These are phyloP conservation scores for Tokudaia muenninki DNA, from an alignment of 2,797 vertebrate genomes.

Conservation along the genomic window DNA sequence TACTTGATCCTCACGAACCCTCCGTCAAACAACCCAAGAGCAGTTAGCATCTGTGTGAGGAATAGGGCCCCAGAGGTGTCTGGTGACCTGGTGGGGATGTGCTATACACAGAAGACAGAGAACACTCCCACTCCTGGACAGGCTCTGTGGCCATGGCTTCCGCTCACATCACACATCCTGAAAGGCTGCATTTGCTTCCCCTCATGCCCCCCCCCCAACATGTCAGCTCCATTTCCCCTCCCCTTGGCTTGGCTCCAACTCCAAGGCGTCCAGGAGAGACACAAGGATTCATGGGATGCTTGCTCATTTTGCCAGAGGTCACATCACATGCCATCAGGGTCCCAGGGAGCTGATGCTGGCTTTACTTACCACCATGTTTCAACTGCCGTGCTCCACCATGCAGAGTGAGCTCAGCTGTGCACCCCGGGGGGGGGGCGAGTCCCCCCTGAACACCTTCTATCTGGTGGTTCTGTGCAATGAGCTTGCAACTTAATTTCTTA, in stretches of 20 bases:
- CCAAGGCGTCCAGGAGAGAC: not conserved
- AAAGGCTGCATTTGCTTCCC: not conserved
- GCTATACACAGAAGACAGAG: not conserved
- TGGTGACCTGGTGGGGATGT: fast-evolving
- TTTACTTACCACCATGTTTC: not conserved
- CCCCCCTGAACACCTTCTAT: not conserved
- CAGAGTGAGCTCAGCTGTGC: not conserved
- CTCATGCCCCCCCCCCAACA: not conserved
- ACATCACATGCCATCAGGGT: fast-evolving
- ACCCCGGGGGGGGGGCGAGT: not conserved
- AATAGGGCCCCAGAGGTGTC: not conserved
- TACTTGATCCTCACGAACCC: not conserved
- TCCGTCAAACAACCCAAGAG: not conserved
- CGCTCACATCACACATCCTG: not conserved
- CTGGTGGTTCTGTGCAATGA: not conserved
- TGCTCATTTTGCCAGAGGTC: not conserved
- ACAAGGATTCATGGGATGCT: not conserved
- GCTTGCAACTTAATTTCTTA: not conserved
- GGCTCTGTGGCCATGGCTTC: fast-evolving
- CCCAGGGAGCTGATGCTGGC: not conserved
- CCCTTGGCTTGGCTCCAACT: not conserved
- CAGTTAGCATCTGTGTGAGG: not conserved
- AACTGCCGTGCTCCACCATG: fast-evolving
- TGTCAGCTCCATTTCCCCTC: not conserved
- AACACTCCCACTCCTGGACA: fast-evolving